A percentile compares a stretch with the other conserved stretches of the same genome.
Evolutionary conservation across 2,888 invertebrate species (phyloP).

Genomic region (Euplexia lucipara): DNA sequence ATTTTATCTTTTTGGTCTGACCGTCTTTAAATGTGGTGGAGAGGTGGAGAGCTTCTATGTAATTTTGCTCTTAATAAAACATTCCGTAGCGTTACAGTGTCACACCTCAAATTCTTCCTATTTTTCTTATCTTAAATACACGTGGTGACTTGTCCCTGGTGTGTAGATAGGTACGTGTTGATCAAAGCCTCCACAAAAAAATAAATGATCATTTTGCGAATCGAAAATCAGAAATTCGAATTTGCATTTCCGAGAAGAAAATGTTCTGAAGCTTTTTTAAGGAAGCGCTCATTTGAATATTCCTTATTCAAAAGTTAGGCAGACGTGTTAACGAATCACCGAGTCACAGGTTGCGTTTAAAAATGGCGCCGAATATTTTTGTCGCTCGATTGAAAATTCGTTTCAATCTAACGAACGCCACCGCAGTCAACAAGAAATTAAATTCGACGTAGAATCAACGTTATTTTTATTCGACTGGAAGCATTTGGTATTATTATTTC

Average conservation of each 20-base stretch:
- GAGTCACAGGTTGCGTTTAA: constrained; percentile 69
- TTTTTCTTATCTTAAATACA: background rate
- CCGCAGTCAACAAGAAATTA: constrained; percentile 84
- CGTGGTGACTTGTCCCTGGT: background rate
- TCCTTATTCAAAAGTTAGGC: constrained; percentile 63
- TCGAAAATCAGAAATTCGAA: constrained; percentile 55
- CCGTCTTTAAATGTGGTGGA: constrained; percentile 40
- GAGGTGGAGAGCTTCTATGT: constrained; percentile 12
- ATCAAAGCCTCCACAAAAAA: constrained; percentile 32
- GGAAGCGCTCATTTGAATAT: constrained; percentile 63
- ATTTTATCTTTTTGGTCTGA: constrained; percentile 38
- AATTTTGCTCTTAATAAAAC: constrained; percentile 48
- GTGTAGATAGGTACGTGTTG: constrained; percentile 3
- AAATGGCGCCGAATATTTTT: constrained; percentile 76
- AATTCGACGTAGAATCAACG: constrained; percentile 77
- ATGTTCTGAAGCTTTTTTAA: constrained; percentile 53
- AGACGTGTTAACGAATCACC: constrained; percentile 66
- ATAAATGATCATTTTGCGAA: constrained; percentile 47
- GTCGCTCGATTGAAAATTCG: constrained; percentile 81
- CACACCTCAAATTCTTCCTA: constrained; percentile 5
- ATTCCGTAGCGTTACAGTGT: constrained; percentile 23
- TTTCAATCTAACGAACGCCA: constrained; percentile 80
- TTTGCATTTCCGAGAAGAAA: constrained; percentile 51
- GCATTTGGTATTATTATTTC: constrained; percentile 52
- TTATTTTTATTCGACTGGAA: constrained; percentile 67